These are phyloP conservation scores for Agonopterix subpropinquella DNA, from an alignment of 2,888 invertebrate species.

Conservation along the genomic window DNA sequence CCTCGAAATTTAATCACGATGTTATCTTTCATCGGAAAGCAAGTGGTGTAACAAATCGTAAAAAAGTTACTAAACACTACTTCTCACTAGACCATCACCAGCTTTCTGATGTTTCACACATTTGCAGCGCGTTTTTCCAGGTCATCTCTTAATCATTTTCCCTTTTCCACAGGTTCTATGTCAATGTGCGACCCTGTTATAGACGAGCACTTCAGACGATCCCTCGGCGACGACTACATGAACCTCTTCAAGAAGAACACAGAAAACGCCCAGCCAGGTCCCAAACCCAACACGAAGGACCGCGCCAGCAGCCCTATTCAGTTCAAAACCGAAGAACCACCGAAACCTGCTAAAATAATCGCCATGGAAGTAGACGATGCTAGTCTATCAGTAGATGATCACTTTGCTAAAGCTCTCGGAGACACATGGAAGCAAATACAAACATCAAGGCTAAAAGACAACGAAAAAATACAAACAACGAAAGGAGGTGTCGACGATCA, in stretches of 20 bases:
- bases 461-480: constrained; percentile 40
- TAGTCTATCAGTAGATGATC: constrained; percentile 87
- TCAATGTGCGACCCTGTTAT: constrained; percentile 93
- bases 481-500: constrained; percentile 86
- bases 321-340: constrained; percentile 52
- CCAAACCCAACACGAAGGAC: constrained; percentile 65
- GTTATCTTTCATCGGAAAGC: too few relatives aligned
- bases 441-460: constrained; percentile 74
- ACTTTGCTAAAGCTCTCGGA: constrained; percentile 92
- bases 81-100: too few relatives aligned
- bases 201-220: constrained; percentile 96
- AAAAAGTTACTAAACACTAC: too few relatives aligned
- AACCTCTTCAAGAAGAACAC: constrained; percentile 79
- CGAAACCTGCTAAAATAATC: constrained; percentile 57
- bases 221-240: constrained; percentile 89
- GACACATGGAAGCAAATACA: constrained; percentile 89
- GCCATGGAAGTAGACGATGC: constrained; percentile 77
- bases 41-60: too few relatives aligned
- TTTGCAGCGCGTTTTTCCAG: too few relatives aligned
- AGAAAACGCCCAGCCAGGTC: constrained; percentile 37
- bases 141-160: too few relatives aligned
- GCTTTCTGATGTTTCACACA: too few relatives aligned
- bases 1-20: too few relatives aligned
- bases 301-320: constrained; percentile 68
- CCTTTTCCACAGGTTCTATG: constrained; percentile 74